Evolutionary conservation across 2,113 vertebrate genomes (phyloP).

Genomic region (Apeltes quadracus): DNA sequence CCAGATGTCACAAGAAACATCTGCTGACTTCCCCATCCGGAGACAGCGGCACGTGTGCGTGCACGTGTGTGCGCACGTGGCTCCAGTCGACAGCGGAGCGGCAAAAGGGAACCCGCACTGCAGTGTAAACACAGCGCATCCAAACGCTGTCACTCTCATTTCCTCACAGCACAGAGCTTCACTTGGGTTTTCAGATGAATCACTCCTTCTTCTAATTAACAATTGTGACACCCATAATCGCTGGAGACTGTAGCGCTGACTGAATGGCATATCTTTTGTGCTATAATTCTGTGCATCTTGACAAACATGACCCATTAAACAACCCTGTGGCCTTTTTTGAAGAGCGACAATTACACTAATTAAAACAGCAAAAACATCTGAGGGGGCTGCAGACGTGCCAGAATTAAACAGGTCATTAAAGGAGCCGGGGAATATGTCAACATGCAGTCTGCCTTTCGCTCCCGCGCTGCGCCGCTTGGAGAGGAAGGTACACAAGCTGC

Average conservation of each 20-base stretch:
- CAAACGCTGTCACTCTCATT: slow-evolving; percentile 73
- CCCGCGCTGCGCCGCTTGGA: slow-evolving; percentile 23
- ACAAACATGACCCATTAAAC: slow-evolving; percentile 81
- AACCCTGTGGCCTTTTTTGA: slow-evolving; percentile 76
- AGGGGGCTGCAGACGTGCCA: slow-evolving; percentile 63
- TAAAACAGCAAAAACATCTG: slow-evolving; percentile 79
- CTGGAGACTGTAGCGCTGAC: slow-evolving; percentile 67
- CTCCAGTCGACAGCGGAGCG: slow-evolving; percentile 9
- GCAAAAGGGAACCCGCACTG: slow-evolving; percentile 15
- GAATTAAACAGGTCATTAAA: slow-evolving; percentile 81
- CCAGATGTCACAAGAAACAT: slow-evolving; percentile 43
- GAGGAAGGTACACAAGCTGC: slow-evolving; percentile 8
- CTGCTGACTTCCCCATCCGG: neutral
- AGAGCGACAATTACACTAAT: slow-evolving; percentile 80
- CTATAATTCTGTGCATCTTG: slow-evolving; percentile 80
- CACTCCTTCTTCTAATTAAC: slow-evolving; percentile 75
- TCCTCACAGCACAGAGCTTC: slow-evolving; percentile 69
- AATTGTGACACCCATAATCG: slow-evolving; percentile 79
- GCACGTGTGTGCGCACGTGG: slow-evolving; percentile 15
- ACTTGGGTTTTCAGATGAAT: slow-evolving; percentile 75
- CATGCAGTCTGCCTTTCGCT: slow-evolving; percentile 62
- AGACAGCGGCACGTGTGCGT: neutral
- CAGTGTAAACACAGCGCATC: slow-evolving; percentile 63
- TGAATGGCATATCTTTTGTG: slow-evolving; percentile 79
- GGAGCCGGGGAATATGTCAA: slow-evolving; percentile 71